A percentile compares a stretch with the other conserved stretches of the same genome.
phyloP scores from a whole-genome alignment of 92 coral and sea anemone genomes.

The Siderastrea radians region DNA sequence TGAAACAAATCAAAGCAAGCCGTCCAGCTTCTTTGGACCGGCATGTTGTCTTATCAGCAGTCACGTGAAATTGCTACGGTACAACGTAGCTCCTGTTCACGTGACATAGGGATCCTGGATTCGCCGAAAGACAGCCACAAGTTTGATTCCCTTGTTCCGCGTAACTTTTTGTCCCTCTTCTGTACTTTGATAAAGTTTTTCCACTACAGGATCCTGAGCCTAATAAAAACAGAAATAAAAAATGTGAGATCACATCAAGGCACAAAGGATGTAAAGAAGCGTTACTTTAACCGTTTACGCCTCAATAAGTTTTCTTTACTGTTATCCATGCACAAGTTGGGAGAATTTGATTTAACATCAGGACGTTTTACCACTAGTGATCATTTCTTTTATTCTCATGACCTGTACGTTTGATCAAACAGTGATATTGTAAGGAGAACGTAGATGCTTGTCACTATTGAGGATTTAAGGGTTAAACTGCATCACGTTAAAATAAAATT shows the following conservation, averaged over 20 bases:
- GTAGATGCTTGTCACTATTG: too few relatives aligned
- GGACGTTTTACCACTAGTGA: too few relatives aligned
- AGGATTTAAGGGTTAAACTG: too few relatives aligned
- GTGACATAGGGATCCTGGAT: constrained; percentile 67
- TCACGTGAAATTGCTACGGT: not conserved
- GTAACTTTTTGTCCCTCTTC: constrained; percentile 99
- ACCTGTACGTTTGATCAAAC: too few relatives aligned
- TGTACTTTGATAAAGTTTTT: constrained; percentile 90
- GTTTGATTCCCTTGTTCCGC: constrained; percentile 89
- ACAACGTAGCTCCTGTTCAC: not conserved
- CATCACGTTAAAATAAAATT: too few relatives aligned
- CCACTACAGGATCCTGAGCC: constrained; percentile 85
- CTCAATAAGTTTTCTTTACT: too few relatives aligned
- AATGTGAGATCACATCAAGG: not conserved
- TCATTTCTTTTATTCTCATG: too few relatives aligned
- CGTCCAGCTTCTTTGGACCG: not conserved
- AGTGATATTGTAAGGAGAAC: too few relatives aligned
- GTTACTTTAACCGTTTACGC: too few relatives aligned
- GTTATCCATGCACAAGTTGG: too few relatives aligned
- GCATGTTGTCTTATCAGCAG: not conserved
- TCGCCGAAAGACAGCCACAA: constrained; percentile 91
- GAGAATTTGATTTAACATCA: too few relatives aligned
- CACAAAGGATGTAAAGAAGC: too few relatives aligned
- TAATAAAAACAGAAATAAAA: not conserved
- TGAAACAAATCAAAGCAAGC: not conserved